Conservation (phyloP, 1,140 invertebrate species). For the Drosophila novamexicana region DNA sequence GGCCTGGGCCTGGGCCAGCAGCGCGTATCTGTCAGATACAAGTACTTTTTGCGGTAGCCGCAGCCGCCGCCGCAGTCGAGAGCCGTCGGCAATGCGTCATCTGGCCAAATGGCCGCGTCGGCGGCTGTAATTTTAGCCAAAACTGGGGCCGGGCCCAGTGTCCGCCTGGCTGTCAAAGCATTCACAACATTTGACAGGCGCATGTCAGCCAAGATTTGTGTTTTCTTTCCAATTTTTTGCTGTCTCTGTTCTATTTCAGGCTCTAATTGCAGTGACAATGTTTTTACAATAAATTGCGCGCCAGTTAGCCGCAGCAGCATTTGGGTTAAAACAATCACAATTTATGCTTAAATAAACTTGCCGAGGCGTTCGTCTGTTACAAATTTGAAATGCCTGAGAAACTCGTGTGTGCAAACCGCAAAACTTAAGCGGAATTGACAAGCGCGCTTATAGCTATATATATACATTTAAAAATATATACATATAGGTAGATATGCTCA, state of each 20-base stretch:
- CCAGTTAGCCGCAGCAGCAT: conserved; percentile 42
- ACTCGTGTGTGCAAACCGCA: conserved; percentile 30
- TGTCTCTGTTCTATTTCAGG: conserved; percentile 25
- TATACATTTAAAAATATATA: not conserved
- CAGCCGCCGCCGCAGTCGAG: not conserved
- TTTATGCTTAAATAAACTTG: conserved; percentile 60
- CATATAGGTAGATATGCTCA: not conserved
- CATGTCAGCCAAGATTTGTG: conserved; percentile 63
- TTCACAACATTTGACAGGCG: conserved; percentile 64
- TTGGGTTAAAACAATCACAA: conserved; percentile 80
- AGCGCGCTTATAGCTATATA: conserved; percentile 43
- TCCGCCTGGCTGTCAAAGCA: conserved; percentile 44
- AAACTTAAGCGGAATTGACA: conserved; percentile 69
- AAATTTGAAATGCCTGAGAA: conserved; percentile 57
- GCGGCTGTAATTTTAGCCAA: conserved; percentile 75
- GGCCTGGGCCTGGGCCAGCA: not conserved
- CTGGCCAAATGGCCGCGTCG: conserved; percentile 40
- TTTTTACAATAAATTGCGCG: conserved; percentile 81
- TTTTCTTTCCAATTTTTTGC: not conserved
- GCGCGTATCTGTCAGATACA: conserved; percentile 41
- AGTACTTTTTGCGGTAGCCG: conserved; percentile 52
- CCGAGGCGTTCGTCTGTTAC: conserved; percentile 73
- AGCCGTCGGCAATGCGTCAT: conserved; percentile 70
- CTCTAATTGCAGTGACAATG: conserved; percentile 79
- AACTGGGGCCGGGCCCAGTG: conserved; percentile 24